Evolutionary conservation across 2,797 vertebrate species (phyloP), one percentile per base, ranked within the genome.

Genomic region (Gastrophryne carolinensis): DNA sequence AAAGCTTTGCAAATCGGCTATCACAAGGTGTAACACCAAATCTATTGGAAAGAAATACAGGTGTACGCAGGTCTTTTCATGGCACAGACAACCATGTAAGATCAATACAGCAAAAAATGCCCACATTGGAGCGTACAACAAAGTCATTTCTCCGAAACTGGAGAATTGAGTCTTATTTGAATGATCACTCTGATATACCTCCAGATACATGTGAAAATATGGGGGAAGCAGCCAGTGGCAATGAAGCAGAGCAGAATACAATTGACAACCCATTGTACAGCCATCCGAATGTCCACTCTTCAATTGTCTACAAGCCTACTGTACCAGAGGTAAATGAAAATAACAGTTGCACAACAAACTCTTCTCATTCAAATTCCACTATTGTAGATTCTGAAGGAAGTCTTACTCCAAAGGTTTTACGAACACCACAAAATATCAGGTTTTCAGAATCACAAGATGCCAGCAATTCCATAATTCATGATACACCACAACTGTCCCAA

Each of bases 81-180:
- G 93, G 93, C 26, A 93, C 86, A 0, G 95, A 96, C 79, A 94
- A 88, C 80, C 91, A 93, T 0, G 79, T 93, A 58, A 83, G 91
- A 15, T 86, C 90, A 53, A 74, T 94, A 65, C 95, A 98, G 75
- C 94, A 96, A 78, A 93, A 92, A 66, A 92, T 95, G 87, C 95
- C 96, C 0, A 93, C 90, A 5, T 83, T 95, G 0, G 95, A 98
- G 70, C 93, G 88, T 13, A 93, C 94, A 2, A 95, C 95, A 0
- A 98, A 93, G 74, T 93, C 95, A 0, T 97, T 94, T 83, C 89
- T 98, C 24, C 94, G 95, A 7, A 93, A 93, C 72, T 92, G 89
- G 94, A 87, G 96, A 80, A 96, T 99, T 52, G 94, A 98, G 68
- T 94, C 95, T 0, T 98, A 98, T 79, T 90, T 99, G 80, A 94